A percentile compares a stretch with the other conserved stretches of the same genome.
Evolutionary conservation across 2,797 vertebrate genomes (phyloP).

Genomic region (Malacoraja senta): DNA sequence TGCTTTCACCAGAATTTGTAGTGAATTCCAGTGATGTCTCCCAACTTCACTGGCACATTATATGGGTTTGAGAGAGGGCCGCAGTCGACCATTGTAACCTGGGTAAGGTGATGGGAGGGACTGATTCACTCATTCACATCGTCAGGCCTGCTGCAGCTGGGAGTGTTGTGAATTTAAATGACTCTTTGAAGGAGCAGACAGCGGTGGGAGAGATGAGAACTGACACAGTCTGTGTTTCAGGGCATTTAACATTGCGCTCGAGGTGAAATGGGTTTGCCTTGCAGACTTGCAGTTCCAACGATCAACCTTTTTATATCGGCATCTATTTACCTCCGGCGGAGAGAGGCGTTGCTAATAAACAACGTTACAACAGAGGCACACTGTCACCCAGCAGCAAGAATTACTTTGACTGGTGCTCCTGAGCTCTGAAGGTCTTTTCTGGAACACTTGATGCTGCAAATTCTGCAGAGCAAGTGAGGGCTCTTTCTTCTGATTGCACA

Average conservation of each 20-base stretch:
- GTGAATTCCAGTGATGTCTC: not conserved
- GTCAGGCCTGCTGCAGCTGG: slow-evolving; percentile 3
- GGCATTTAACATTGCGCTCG: too few relatives aligned
- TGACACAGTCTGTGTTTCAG: too few relatives aligned
- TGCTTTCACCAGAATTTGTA: not conserved
- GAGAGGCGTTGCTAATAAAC: not conserved
- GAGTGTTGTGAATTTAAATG: slow-evolving; percentile 30
- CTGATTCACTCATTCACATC: not conserved
- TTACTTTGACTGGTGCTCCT: not conserved
- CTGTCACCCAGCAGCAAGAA: not conserved
- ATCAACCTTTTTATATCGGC: not conserved
- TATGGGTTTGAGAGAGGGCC: not conserved
- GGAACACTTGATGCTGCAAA: not conserved
- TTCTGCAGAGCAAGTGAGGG: not conserved
- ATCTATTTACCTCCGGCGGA: not conserved
- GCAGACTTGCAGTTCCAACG: not conserved
- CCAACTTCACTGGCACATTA: not conserved
- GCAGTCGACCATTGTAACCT: too few relatives aligned
- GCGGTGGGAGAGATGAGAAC: not conserved
- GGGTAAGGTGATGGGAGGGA: not conserved
- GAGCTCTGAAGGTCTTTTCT: not conserved
- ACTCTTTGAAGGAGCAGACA: not conserved
- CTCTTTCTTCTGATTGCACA: not conserved
- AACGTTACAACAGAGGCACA: not conserved
- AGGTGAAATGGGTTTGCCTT: not conserved